These are phyloP conservation scores for Bathynomus jamesi DNA, from an alignment of 1,140 invertebrate species.

Conservation along the genomic window DNA sequence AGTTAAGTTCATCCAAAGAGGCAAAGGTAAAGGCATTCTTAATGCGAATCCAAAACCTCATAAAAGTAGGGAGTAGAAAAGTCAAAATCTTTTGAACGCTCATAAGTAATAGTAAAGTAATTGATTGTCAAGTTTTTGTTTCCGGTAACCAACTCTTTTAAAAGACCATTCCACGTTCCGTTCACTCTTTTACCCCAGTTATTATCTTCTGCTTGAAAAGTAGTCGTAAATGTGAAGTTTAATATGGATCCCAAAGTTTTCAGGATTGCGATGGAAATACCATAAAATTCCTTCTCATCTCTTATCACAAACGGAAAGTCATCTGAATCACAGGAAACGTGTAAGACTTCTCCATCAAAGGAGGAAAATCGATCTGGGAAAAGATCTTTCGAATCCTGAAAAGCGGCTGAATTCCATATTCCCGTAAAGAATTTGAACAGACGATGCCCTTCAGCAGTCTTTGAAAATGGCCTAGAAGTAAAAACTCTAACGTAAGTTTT, in stretches of 20 bases:
- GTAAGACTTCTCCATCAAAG: conserved; percentile 11
- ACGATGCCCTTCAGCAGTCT: background rate
- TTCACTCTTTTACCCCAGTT: conserved; percentile 11
- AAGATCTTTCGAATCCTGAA: background rate
- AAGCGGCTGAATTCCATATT: background rate
- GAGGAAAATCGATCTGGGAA: background rate
- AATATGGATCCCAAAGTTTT: conserved; percentile 12
- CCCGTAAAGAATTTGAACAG: background rate
- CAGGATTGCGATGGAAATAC: conserved; percentile 16
- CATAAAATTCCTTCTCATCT: conserved; percentile 2
- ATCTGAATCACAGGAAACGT: conserved; percentile 21
- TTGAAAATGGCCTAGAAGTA: background rate
- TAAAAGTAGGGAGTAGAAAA: conserved; percentile 10
- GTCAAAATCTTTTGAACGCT: conserved; percentile 10
- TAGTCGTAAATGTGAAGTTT: conserved; percentile 10
- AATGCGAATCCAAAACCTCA: conserved; percentile 20
- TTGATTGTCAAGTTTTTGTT: conserved; percentile 19
- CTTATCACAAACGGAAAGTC: conserved; percentile 24
- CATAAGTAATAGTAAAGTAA: conserved; percentile 9
- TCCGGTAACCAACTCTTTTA: conserved; percentile 4
- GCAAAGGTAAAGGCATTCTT: conserved; percentile 6
- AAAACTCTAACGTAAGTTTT: too few species aligned
- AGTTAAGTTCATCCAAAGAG: conserved; percentile 13
- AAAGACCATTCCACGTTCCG: conserved; percentile 14
- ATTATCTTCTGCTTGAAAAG: conserved; percentile 4